Base-by-base conservation (phyloP, 2,797 vertebrate genomes). In the Microchirus variegatus region DNA sequence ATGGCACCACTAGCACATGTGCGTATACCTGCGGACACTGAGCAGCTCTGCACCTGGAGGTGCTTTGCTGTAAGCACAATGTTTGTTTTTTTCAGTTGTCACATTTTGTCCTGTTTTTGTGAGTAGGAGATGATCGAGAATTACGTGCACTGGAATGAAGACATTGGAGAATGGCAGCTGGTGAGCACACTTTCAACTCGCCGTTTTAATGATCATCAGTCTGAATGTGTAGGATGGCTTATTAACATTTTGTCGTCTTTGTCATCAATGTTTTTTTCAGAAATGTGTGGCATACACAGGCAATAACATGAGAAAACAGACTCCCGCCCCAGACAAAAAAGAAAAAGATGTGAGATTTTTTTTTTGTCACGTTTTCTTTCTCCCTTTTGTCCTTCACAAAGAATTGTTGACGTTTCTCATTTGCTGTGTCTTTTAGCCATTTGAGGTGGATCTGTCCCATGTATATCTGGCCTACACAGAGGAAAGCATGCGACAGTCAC, bases 111-210 rank as follows among this genome's bases (percentile, higher is more conserved):
- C 2, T 64, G 31, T 83, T 37, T 65, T 82, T 40, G 42, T 90
- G 50, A 67, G 42, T 80, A 99, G 97, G 97, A 98, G 85, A 99
- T 99, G 97, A 98, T 99, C 67, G 97, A 99, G 83, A 97, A 99
- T 79, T 98, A 99, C 0, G 97, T 99, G 46, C 96, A 99, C 78
- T 99, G 98, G 97, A 99, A 99, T n/a, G 98, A 99, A 87, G 98
- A 99, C 83, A 98, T 99, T 63, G 98, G 98, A 65, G 98, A 99
- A 58, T 99, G 98, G 98, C 98, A 99, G 81, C 85, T 99, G 92
- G 97, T 99, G 85, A 93, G 95, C 61, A 61, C 31, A 59, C 31
- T 40, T 26, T 19, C 26, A 14, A 22, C 13, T 51, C 41, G 59
- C 9, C 9, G 4, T 17, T 68, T 47, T 12, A 2, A 52, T 19